phyloP scores from a whole-genome alignment of 2,113 vertebrate genomes.

The Brachypteracias leptosomus region DNA sequence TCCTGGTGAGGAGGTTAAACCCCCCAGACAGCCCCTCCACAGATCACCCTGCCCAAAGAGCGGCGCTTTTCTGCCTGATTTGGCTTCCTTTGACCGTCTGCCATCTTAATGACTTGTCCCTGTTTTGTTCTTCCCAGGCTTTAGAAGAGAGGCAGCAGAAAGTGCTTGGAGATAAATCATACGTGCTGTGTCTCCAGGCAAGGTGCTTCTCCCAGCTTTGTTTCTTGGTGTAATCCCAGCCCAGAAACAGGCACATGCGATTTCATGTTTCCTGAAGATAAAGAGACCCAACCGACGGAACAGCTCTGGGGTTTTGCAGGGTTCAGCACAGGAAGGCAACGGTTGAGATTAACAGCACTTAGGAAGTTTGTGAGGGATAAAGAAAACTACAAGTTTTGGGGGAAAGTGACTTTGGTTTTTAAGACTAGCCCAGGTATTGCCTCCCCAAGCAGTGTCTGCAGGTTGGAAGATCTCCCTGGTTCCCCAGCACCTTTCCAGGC shows the following conservation, averaged over 20 bases:
- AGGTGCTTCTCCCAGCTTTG: slow-evolving; percentile 50
- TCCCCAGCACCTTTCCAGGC: accelerated
- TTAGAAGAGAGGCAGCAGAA: background rate
- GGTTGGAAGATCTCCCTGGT: background rate
- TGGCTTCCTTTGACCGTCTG: background rate
- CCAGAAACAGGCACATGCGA: background rate
- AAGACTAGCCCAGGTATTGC: accelerated
- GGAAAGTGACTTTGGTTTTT: background rate
- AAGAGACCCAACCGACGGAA: slow-evolving; percentile 18
- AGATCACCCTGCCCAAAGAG: background rate
- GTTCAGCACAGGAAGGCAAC: slow-evolving; percentile 44
- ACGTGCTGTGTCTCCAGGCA: background rate
- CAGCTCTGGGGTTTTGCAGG: background rate
- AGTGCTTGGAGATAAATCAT: background rate
- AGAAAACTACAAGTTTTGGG: background rate
- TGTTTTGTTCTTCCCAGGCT: background rate
- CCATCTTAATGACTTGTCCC: background rate
- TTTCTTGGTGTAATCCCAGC: background rate
- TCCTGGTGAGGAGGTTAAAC: background rate
- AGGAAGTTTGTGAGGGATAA: slow-evolving; percentile 10
- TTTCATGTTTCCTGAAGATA: slow-evolving; percentile 60
- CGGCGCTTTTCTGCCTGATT: background rate
- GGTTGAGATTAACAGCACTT: background rate
- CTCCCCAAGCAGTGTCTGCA: accelerated
- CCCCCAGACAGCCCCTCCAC: accelerated